A percentile compares a stretch with the other conserved stretches of the same genome.
These are phyloP conservation scores for Drosophila mauritiana DNA, from an alignment of 1,140 invertebrate genomes.

Conservation along the genomic window DNA sequence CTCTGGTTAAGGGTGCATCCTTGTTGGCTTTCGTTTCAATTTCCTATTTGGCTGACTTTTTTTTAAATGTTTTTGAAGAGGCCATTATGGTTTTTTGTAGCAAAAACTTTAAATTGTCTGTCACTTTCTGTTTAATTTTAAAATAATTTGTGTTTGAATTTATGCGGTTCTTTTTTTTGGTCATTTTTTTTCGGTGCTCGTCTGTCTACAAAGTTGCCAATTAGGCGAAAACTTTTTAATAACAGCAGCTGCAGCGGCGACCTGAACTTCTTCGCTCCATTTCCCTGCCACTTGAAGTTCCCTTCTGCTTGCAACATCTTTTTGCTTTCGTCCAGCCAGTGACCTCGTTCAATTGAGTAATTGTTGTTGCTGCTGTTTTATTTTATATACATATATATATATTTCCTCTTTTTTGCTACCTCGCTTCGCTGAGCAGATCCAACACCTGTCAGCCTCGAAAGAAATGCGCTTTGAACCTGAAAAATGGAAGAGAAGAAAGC, in stretches of 20 bases:
- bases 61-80: neutral
- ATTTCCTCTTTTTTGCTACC: slow-evolving; percentile 10
- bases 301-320: slow-evolving; percentile 7
- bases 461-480: slow-evolving; percentile 58
- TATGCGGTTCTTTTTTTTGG: slow-evolving; percentile 33
- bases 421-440: slow-evolving; percentile 47
- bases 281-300: slow-evolving; percentile 17
- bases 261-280: slow-evolving; percentile 16
- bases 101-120: neutral
- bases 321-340: slow-evolving; percentile 45
- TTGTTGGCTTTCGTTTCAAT: slow-evolving; percentile 3
- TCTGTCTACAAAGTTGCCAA: slow-evolving; percentile 77
- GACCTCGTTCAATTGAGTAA: slow-evolving; percentile 62
- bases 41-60: neutral
- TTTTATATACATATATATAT: slow-evolving; percentile 13
- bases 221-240: slow-evolving; percentile 69
- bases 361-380: slow-evolving; percentile 38
- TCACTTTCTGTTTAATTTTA: neutral
- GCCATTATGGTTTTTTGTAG: neutral
- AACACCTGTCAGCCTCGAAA: slow-evolving; percentile 43
- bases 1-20: slow-evolving; percentile 30
- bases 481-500: slow-evolving; percentile 31
- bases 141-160: slow-evolving; percentile 7
- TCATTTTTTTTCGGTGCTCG: slow-evolving; percentile 25
- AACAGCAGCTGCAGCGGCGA: slow-evolving; percentile 50